A percentile compares a stretch with the other conserved stretches of the same genome.
Evolutionary conservation across 2,888 invertebrate species (phyloP).

Genomic region (Ceriagrion tenellum): DNA sequence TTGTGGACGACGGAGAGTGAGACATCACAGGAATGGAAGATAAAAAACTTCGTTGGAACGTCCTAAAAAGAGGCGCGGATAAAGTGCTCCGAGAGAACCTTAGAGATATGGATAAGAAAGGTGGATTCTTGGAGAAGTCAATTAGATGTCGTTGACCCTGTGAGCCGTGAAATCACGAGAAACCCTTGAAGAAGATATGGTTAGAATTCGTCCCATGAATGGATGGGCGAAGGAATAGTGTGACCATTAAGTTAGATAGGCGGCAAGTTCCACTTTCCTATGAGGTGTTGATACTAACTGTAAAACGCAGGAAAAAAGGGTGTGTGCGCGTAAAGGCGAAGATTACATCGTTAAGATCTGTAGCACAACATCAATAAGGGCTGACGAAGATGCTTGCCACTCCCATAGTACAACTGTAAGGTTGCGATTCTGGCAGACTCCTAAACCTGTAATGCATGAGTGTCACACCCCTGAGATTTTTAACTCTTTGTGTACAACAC

Average conservation of each 20-base stretch:
- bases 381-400: not conserved
- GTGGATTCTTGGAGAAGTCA: slow-evolving; percentile 1
- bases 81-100: slow-evolving; percentile 18
- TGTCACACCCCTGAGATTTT: not conserved
- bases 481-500: not conserved
- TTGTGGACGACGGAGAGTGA: slow-evolving; percentile 18
- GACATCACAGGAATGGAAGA: slow-evolving; percentile 45
- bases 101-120: not conserved
- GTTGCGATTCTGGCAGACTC: not conserved
- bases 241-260: not conserved
- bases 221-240: not conserved
- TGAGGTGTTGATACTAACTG: not conserved
- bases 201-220: slow-evolving; percentile 23
- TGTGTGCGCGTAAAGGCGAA: not conserved
- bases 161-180: not conserved
- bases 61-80: slow-evolving; percentile 13
- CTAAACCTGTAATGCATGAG: not conserved
- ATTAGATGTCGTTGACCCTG: slow-evolving; percentile 50
- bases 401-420: not conserved
- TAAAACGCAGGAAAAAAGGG: not conserved
- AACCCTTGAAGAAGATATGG: not conserved
- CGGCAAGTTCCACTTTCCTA: not conserved
- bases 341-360: not conserved
- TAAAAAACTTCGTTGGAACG: slow-evolving; percentile 9
- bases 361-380: not conserved